Conservation (phyloP, 2,797 vertebrate species). For the Typhlichthys subterraneus region DNA sequence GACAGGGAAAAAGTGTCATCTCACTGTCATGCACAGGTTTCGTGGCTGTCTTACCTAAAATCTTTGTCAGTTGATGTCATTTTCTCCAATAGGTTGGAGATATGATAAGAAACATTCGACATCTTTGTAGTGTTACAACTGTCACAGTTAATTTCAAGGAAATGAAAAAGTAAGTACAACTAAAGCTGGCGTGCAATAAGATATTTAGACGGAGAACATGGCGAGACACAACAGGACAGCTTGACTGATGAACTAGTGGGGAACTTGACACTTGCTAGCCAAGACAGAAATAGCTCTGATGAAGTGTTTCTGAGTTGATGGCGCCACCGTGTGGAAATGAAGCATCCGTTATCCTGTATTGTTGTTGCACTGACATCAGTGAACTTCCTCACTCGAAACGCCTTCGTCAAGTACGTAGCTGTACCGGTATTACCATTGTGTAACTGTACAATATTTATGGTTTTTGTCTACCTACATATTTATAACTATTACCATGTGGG, state of each 20-base stretch:
- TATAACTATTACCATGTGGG: too few species aligned
- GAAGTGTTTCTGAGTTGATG: slow-evolving; percentile 7
- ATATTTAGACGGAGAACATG: slow-evolving; percentile 64
- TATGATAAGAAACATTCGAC: slow-evolving; percentile 87
- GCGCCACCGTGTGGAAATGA: slow-evolving; percentile 43
- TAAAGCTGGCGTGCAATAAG: slow-evolving; percentile 11
- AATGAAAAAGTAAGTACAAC: background rate
- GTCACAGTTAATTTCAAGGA: slow-evolving; percentile 1
- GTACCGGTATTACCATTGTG: background rate
- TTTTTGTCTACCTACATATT: too few species aligned
- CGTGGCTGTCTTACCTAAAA: slow-evolving; percentile 82
- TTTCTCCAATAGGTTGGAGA: slow-evolving; percentile 96
- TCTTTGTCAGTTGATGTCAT: slow-evolving; percentile 97
- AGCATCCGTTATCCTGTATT: too few species aligned
- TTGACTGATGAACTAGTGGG: slow-evolving; percentile 35
- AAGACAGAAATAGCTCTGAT: slow-evolving; percentile 75
- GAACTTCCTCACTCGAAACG: too few species aligned
- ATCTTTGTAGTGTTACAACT: slow-evolving; percentile 64
- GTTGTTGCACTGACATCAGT: too few species aligned
- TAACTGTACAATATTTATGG: too few species aligned
- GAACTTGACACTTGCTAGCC: slow-evolving; percentile 67
- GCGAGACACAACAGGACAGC: slow-evolving; percentile 39
- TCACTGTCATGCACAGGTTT: slow-evolving; percentile 33
- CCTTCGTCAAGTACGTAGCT: too few species aligned
- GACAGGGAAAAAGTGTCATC: slow-evolving; percentile 36